A percentile compares a stretch with the other conserved stretches of the same genome.
These are phyloP conservation scores for Pseudopipra pipra DNA, from an alignment of 2,113 vertebrate species.

Conservation along the genomic window DNA sequence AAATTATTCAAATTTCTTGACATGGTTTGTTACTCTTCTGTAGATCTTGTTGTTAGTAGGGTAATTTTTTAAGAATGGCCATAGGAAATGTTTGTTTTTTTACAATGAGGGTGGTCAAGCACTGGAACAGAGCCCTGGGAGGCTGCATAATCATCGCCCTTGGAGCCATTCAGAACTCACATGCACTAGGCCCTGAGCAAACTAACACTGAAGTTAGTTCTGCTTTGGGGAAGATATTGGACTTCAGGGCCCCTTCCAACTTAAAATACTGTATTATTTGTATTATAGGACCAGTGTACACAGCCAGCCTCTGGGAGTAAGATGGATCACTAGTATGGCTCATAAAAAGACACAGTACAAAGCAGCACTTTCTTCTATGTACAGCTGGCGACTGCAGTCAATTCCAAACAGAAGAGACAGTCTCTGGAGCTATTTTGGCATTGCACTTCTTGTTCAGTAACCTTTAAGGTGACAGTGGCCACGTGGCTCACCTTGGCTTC, in stretches of 20 bases:
- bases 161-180: not conserved
- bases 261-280: not conserved
- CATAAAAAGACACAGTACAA: not conserved
- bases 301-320: not conserved
- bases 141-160: not conserved
- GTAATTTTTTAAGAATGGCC: not conserved
- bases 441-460: not conserved
- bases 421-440: not conserved
- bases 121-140: not conserved
- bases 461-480: not conserved
- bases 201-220: not conserved
- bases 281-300: accelerated
- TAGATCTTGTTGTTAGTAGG: not conserved
- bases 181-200: not conserved
- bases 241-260: not conserved
- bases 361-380: not conserved
- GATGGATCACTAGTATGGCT: not conserved
- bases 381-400: not conserved
- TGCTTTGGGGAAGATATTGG: not conserved
- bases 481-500: not conserved
- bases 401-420: not conserved
- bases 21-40: not conserved
- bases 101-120: not conserved
- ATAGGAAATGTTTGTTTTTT: not conserved
- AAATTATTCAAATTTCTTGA: not conserved